Percentiles rank a stretch among this genome's conserved stretches.
phyloP scores from a whole-genome alignment of 2,113 vertebrate species.

The Myanophis thanlyinensis region DNA sequence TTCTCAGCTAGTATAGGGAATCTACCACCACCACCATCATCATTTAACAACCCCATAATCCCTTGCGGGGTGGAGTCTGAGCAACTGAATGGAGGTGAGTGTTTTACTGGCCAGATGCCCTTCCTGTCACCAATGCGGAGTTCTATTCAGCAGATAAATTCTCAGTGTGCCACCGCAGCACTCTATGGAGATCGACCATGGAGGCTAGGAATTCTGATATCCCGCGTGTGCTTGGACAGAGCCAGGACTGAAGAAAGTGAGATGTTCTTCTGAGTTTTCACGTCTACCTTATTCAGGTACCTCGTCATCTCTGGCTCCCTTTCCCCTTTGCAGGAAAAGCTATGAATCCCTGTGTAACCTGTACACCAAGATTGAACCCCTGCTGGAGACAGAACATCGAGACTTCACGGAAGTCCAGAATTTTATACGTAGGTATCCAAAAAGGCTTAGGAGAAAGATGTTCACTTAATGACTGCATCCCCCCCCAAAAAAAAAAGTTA shows the following conservation, averaged over 20 bases:
- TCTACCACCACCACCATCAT: too few species aligned
- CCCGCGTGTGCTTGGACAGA: not conserved
- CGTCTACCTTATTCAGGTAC: rapidly evolving
- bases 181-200: not conserved
- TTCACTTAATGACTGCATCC: too few species aligned
- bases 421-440: not conserved
- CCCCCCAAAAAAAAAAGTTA: too few species aligned
- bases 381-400: slow-evolving; percentile 46
- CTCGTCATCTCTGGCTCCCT: not conserved
- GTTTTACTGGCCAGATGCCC: too few species aligned
- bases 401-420: slow-evolving; percentile 43
- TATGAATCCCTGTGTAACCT: slow-evolving; percentile 44
- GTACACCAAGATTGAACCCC: slow-evolving; percentile 37
- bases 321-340: slow-evolving; percentile 40
- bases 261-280: too few species aligned
- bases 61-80: too few species aligned
- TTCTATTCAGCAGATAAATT: too few species aligned
- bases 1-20: not conserved
- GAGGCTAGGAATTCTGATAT: not conserved
- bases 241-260: not conserved
- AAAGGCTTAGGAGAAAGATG: not conserved
- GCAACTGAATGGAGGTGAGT: too few species aligned
- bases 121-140: too few species aligned
- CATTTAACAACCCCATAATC: too few species aligned
- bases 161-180: too few species aligned